phyloP scores from a whole-genome alignment of 92 coral and sea anemone species.

The Phenganax subtilis region DNA sequence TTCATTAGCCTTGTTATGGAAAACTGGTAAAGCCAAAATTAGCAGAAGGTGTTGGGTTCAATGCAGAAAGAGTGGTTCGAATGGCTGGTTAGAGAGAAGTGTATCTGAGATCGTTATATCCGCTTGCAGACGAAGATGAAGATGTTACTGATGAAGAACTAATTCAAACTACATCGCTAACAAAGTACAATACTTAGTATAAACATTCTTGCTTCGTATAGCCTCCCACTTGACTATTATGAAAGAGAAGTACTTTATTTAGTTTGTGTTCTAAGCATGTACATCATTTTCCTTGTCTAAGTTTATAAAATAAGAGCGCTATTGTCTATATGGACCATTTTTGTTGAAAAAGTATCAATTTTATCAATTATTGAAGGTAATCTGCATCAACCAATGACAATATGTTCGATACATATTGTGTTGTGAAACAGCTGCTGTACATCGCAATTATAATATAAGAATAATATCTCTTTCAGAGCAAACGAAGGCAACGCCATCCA shows the following conservation, averaged over 20 bases:
- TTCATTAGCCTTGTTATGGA: slow-evolving; percentile 36
- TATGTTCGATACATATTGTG: too few species aligned
- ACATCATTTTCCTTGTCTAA: too few species aligned
- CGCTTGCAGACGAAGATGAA: slow-evolving; percentile 37
- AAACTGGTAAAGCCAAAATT: slow-evolving; percentile 29
- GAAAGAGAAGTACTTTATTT: not conserved
- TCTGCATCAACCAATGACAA: too few species aligned
- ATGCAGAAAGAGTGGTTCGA: slow-evolving; percentile 34
- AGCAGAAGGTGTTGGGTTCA: slow-evolving; percentile 35
- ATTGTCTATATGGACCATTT: too few species aligned
- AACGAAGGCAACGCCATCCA: not conserved
- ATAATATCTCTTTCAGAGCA: not conserved
- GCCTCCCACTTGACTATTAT: too few species aligned
- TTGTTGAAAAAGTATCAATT: too few species aligned
- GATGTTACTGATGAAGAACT: slow-evolving; percentile 21
- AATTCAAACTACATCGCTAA: slow-evolving; percentile 10
- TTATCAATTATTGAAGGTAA: too few species aligned
- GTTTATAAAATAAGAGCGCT: too few species aligned
- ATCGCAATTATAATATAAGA: too few species aligned
- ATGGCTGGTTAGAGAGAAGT: slow-evolving; percentile 42
- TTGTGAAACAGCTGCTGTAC: too few species aligned
- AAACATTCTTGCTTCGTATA: not conserved
- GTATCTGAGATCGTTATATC: slow-evolving; percentile 14
- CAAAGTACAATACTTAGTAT: not conserved
- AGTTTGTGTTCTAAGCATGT: not conserved